Percentiles rank a stretch among this genome's conserved stretches.
Conservation (phyloP, 1,140 invertebrate species). For the Diorhabda sublineata region DNA sequence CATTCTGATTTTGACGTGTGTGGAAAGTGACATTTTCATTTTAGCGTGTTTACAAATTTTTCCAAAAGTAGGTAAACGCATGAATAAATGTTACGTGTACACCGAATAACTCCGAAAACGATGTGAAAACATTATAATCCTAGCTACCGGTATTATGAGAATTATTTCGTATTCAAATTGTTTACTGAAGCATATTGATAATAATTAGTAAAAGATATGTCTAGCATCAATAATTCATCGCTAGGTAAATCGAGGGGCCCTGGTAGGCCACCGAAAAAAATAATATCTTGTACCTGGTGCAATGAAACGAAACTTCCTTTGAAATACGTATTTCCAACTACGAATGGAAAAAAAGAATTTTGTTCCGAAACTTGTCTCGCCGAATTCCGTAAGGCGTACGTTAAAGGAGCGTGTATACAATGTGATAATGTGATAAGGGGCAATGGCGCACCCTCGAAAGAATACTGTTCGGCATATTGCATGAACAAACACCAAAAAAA, state of each 20-base stretch:
- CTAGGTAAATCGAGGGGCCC: conserved; percentile 58
- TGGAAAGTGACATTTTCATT: conserved; percentile 5
- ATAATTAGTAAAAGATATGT: conserved; percentile 13
- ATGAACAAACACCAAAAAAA: conserved; percentile 77
- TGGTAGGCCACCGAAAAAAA: conserved; percentile 70
- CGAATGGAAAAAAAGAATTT: conserved; percentile 87
- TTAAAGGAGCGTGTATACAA: conserved; percentile 77
- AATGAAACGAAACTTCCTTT: conserved; percentile 74
- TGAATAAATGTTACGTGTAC: neutral
- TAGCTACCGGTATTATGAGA: conserved; percentile 7
- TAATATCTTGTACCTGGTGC: conserved; percentile 77
- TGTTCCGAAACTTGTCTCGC: conserved; percentile 85
- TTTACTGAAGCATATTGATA: conserved; percentile 10
- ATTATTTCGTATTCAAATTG: neutral
- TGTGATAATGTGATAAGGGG: conserved; percentile 82
- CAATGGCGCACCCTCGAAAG: conserved; percentile 61
- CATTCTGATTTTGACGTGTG: conserved; percentile 7
- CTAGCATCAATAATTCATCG: conserved; percentile 38
- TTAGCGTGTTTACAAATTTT: conserved; percentile 6
- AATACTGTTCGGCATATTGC: conserved; percentile 79
- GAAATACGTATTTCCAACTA: conserved; percentile 81
- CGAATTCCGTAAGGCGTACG: conserved; percentile 82
- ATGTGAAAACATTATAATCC: neutral
- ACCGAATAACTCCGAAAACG: neutral
- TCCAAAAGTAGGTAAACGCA: conserved; percentile 1